Percentiles rank a stretch among this genome's conserved stretches.
Conservation (phyloP, 2,113 vertebrate genomes). For the Ifrita kowaldi region DNA sequence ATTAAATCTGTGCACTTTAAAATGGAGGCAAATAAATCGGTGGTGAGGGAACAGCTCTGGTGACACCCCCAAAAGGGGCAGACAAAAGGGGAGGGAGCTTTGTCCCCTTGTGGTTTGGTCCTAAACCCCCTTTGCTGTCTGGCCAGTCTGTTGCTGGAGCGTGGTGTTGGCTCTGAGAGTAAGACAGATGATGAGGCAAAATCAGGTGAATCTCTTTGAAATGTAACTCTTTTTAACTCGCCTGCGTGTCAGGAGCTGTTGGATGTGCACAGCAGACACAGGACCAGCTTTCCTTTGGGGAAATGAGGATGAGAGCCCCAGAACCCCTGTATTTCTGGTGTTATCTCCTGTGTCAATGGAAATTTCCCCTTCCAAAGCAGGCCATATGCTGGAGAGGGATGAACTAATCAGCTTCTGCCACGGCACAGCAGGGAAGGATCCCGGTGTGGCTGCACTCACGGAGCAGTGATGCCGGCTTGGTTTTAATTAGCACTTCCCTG, state of each 20-base stretch:
- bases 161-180: background rate
- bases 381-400: conserved; percentile 57
- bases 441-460: background rate
- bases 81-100: background rate
- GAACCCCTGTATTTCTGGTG: background rate
- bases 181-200: background rate
- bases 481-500: conserved; percentile 43
- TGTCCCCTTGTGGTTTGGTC: background rate
- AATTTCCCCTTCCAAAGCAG: conserved; percentile 18
- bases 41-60: background rate
- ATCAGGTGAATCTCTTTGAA: background rate
- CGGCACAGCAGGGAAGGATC: conserved; percentile 43
- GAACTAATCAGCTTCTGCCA: conserved; percentile 40
- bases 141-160: background rate
- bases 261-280: fast-evolving
- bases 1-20: fast-evolving
- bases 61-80: background rate
- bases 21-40: fast-evolving
- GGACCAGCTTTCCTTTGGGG: background rate
- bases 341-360: background rate
- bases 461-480: background rate
- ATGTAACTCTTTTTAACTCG: fast-evolving
- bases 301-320: background rate
- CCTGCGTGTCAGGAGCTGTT: background rate
- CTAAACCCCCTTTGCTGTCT: background rate